phyloP scores from a whole-genome alignment of 2,113 vertebrate genomes.

The Parotia lawesii region DNA sequence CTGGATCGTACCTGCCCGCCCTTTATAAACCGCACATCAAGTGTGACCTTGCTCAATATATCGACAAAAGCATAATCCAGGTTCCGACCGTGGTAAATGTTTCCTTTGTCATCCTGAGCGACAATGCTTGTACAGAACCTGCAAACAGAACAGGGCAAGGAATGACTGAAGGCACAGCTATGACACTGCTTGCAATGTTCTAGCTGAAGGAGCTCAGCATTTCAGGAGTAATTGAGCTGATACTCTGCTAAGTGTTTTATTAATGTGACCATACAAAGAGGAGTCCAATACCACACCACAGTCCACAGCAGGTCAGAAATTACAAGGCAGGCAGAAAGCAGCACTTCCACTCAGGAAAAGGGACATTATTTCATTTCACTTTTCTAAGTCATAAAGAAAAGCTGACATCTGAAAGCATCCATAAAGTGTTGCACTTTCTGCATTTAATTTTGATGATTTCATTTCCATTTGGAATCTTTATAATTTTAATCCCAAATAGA shows the following conservation, averaged over 20 bases:
- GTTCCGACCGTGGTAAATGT: slow-evolving; percentile 89
- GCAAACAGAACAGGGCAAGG: not conserved
- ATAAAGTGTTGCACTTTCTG: not conserved
- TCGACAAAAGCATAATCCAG: slow-evolving; percentile 81
- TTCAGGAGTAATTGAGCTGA: not conserved
- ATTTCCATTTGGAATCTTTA: not conserved
- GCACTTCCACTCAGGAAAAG: not conserved
- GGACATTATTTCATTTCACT: not conserved
- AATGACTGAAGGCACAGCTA: not conserved
- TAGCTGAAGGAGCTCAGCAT: rapidly evolving
- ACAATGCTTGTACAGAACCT: slow-evolving; percentile 95
- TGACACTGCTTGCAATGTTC: rapidly evolving
- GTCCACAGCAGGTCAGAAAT: not conserved
- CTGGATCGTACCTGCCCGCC: slow-evolving; percentile 75
- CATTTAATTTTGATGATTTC: not conserved
- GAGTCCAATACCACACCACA: not conserved
- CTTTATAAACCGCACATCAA: slow-evolving; percentile 81
- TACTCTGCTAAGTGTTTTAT: not conserved
- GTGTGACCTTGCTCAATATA: slow-evolving; percentile 80
- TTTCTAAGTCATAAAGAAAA: not conserved
- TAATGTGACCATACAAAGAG: not conserved
- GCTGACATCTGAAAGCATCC: not conserved
- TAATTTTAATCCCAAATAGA: not conserved
- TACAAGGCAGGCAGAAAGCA: not conserved
- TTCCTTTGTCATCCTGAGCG: slow-evolving; percentile 83